Evolutionary conservation across 2,113 vertebrate species (phyloP), one percentile per base, ranked within the genome.

Genomic region (Cettia cetti): DNA sequence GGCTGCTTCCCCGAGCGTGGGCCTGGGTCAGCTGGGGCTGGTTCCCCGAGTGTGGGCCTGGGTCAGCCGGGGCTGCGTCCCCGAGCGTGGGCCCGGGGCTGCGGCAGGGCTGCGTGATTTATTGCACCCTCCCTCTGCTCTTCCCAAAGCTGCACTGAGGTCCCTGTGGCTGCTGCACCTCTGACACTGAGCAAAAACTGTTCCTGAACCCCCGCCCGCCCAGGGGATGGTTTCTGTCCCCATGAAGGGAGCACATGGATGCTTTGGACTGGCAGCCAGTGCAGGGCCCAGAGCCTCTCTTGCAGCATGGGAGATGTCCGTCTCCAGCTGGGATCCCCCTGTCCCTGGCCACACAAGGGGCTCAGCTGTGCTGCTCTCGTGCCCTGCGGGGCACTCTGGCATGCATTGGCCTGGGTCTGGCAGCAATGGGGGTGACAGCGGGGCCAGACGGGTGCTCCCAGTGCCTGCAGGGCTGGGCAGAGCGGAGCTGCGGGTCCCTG

Each of bases 171-270:
- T 5, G 1, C 53, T 37, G 22, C 11, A 5, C 14, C 0, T 71
- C 35, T 45, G 83, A 21, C 39, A 27, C 33, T 0, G 7, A 47
- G 63, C 63, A 75, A 42, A 47, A 59, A 13, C 72, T 7, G 1
- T 39, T 53, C 74, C 49, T 3, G 3, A 33, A 9, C 80, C 65
- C 47, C 33, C 1, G 2, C 35, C 22, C 0, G 0, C 53, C 37
- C 15, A 0, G 2, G 53, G n/a, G 21, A n/a, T 54, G 40, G 31
- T 40, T 88, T 45, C 35, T 42, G 69, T 82, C 39, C 69, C 40
- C 40, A 2, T 47, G 69, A 26, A 45, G n/a, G 82, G n/a, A 70
- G 23, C 8, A 2, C 53, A 1, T 4, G 45, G 77, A 33, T 61
- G 70, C 85, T 94, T n/a, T 82, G 87, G 77, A 18, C 24, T 0